phyloP scores from a whole-genome alignment of 2,888 invertebrate species.

The Mimumesa dahlbomi region DNA sequence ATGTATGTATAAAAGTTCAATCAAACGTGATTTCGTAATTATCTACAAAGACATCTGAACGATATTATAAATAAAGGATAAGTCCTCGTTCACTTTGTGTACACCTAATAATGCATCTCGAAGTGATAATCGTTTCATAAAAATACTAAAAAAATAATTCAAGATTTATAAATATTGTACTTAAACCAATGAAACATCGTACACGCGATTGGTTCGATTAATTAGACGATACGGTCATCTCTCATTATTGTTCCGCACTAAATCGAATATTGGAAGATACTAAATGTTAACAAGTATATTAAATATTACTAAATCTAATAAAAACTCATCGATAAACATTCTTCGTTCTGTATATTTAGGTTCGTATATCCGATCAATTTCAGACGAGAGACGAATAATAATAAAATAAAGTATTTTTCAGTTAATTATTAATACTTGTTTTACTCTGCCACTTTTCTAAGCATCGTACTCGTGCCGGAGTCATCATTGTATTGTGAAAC shows the following conservation, averaged over 20 bases:
- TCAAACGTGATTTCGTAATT: conserved; percentile 4
- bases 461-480: conserved; percentile 1
- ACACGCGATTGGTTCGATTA: too few relatives aligned
- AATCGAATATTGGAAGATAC: too few relatives aligned
- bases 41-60: conserved; percentile 7
- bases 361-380: conserved; percentile 10
- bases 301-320: too few relatives aligned
- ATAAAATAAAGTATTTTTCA: conserved; percentile 24
- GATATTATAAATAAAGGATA: not conserved
- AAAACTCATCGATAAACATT: too few relatives aligned
- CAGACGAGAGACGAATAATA: too few relatives aligned
- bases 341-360: too few relatives aligned
- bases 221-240: too few relatives aligned
- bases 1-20: conserved; percentile 35
- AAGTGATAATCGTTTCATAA: not conserved
- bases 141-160: not conserved
- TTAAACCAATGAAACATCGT: not conserved
- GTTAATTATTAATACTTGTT: conserved; percentile 13
- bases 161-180: not conserved
- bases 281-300: not conserved
- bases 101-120: not conserved
- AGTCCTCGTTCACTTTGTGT: not conserved
- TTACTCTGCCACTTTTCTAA: conserved; percentile 9
- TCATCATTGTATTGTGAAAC: conserved; percentile 13
- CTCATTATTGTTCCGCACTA: too few relatives aligned